Percentiles rank a stretch among this genome's conserved stretches.
Conservation (phyloP, 2,797 vertebrate genomes). For the Anguilla pacifica region DNA sequence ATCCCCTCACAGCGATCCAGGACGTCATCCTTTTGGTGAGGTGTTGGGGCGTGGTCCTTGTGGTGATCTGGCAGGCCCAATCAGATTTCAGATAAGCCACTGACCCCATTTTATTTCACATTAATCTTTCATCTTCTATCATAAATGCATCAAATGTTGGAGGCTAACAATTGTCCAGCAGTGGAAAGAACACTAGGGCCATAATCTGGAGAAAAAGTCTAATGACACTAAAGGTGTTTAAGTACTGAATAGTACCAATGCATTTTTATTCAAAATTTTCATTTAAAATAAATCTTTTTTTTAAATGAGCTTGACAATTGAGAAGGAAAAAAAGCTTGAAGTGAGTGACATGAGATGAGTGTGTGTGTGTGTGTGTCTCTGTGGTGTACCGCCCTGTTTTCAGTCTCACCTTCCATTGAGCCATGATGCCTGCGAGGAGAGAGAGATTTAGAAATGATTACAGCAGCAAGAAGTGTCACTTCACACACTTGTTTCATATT, state of each 20-base stretch:
- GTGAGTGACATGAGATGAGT: neutral
- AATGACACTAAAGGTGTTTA: neutral
- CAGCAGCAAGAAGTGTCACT: neutral
- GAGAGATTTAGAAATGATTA: neutral
- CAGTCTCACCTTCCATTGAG: neutral
- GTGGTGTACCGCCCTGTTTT: neutral
- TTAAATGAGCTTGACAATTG: neutral
- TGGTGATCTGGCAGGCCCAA: slow-evolving; percentile 13
- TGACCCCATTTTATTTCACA: neutral
- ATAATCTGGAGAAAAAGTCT: neutral
- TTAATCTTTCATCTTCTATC: neutral
- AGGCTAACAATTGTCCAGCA: neutral
- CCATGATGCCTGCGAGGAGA: slow-evolving; percentile 24
- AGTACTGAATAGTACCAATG: neutral
- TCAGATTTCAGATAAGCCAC: neutral
- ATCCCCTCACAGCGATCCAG: slow-evolving; percentile 73
- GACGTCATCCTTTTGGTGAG: neutral
- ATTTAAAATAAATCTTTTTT: neutral
- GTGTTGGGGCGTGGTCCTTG: neutral
- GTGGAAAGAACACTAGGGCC: neutral
- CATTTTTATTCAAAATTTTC: neutral
- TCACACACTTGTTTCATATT: neutral
- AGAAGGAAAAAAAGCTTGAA: neutral
- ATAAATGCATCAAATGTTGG: neutral
- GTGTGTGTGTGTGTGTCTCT: neutral